Percentiles rank a stretch among this genome's conserved stretches.
phyloP scores from a whole-genome alignment of 2,797 vertebrate genomes.

The Acanthurus leucopareius region DNA sequence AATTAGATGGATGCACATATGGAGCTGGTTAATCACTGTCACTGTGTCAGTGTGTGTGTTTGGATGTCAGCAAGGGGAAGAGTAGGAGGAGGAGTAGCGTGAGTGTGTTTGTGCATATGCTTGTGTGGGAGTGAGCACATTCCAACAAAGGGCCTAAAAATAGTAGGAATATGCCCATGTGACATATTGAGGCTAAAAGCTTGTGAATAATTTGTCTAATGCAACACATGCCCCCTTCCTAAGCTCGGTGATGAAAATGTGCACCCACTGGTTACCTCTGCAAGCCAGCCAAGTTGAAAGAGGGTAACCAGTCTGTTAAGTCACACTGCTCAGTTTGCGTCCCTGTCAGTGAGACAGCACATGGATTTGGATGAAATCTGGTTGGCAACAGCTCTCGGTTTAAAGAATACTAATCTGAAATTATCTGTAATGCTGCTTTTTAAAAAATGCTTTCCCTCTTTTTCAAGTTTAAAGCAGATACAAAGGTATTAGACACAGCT shows the following conservation, averaged over 20 bases:
- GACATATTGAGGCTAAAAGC: slow-evolving; percentile 85
- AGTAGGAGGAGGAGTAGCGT: slow-evolving; percentile 39
- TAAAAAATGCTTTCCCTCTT: not conserved
- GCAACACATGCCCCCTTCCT: slow-evolving; percentile 66
- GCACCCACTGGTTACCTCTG: slow-evolving; percentile 63
- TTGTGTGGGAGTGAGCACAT: slow-evolving; percentile 68
- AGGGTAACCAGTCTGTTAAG: slow-evolving; percentile 50
- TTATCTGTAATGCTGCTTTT: not conserved
- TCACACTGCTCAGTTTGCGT: slow-evolving; percentile 11
- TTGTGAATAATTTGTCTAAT: slow-evolving; percentile 85
- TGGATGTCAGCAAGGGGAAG: slow-evolving; percentile 43
- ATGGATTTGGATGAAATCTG: slow-evolving; percentile 25
- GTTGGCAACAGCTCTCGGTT: not conserved
- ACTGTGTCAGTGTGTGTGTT: slow-evolving; percentile 40
- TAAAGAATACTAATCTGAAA: too few relatives aligned
- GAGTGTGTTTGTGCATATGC: slow-evolving; percentile 59
- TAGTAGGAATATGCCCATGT: slow-evolving; percentile 81
- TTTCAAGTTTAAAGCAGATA: not conserved
- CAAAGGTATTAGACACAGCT: not conserved
- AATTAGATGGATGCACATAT: slow-evolving; percentile 60
- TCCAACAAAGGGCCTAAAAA: slow-evolving; percentile 83
- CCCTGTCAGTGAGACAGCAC: slow-evolving; percentile 9
- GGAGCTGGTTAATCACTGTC: slow-evolving; percentile 72
- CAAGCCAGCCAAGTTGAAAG: slow-evolving; percentile 46
- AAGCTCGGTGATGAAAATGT: slow-evolving; percentile 60